Conservation (phyloP, 2,797 vertebrate genomes). For the Euthynnus affinis region DNA sequence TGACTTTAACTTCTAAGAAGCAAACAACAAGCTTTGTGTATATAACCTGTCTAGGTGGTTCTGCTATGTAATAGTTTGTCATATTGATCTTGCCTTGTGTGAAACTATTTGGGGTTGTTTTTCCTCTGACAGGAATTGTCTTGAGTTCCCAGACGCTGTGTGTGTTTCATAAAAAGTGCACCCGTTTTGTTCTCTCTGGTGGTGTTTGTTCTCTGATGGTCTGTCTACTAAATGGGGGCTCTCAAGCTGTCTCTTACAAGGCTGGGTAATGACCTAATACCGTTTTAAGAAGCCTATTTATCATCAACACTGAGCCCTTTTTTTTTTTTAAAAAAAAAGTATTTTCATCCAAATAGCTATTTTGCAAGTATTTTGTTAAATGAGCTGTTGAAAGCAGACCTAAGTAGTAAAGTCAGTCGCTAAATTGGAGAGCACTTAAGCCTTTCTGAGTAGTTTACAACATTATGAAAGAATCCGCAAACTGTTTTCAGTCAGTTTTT, state of each 20-base stretch:
- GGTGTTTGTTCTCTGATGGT: slow-evolving; percentile 37
- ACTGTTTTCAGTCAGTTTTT: neutral
- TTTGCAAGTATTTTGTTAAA: slow-evolving; percentile 17
- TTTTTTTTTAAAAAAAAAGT: neutral
- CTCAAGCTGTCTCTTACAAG: slow-evolving; percentile 10
- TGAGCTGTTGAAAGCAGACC: neutral
- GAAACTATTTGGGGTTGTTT: slow-evolving; percentile 55
- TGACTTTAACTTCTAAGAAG: slow-evolving; percentile 76
- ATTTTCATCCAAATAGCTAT: slow-evolving; percentile 5
- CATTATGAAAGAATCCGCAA: slow-evolving; percentile 1
- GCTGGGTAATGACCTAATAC: neutral
- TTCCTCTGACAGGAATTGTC: slow-evolving; percentile 62
- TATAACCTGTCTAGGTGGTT: slow-evolving; percentile 79
- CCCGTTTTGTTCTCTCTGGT: slow-evolving; percentile 34
- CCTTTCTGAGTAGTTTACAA: slow-evolving; percentile 23
- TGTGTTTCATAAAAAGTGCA: slow-evolving; percentile 57
- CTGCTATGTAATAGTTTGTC: slow-evolving; percentile 76
- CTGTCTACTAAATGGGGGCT: neutral
- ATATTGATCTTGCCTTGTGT: slow-evolving; percentile 77
- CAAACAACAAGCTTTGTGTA: slow-evolving; percentile 77
- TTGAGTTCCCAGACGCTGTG: slow-evolving; percentile 57
- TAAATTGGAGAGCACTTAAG: neutral
- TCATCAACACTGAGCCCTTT: slow-evolving; percentile 8
- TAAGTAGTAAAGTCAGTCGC: neutral
- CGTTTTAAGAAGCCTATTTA: slow-evolving; percentile 9